Conservation (phyloP, 2,113 vertebrate genomes). For the Alectura lathami region DNA sequence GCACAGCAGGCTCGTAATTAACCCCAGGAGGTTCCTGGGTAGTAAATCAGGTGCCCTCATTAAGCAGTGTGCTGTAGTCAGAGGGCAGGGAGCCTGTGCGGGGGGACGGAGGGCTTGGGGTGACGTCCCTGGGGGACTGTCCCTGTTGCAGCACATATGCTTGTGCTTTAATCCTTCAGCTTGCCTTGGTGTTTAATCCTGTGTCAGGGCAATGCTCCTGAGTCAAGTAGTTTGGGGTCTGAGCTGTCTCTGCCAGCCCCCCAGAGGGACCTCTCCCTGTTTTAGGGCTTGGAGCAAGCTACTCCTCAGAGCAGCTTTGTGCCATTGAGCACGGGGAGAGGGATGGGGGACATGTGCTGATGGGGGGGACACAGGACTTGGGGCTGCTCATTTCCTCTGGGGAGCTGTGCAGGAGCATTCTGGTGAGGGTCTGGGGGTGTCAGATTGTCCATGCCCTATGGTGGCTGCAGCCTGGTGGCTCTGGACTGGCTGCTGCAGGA, state of each 20-base stretch:
- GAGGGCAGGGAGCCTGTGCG: neutral
- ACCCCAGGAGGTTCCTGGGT: neutral
- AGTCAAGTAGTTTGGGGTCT: neutral
- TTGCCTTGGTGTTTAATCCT: neutral
- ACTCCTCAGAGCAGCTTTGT: neutral
- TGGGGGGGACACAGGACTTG: neutral
- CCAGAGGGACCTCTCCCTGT: neutral
- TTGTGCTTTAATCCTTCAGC: neutral
- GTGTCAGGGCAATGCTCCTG: neutral
- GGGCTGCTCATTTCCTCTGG: neutral
- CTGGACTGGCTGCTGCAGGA: neutral
- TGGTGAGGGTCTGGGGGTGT: neutral
- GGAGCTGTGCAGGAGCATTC: neutral
- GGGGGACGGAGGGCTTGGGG: neutral
- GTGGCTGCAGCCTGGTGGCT: neutral
- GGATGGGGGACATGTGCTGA: neutral
- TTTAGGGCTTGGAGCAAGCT: neutral
- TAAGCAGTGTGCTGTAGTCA: neutral
- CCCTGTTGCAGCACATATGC: neutral
- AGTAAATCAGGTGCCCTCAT: constrained; percentile 6
- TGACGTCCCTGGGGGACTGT: neutral
- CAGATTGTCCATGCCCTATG: neutral
- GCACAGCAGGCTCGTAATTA: constrained; percentile 1
- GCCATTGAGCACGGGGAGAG: neutral
- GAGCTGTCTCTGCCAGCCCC: neutral